Conservation (phyloP, 2,797 vertebrate species). For the Neosilurus hyrtlii region DNA sequence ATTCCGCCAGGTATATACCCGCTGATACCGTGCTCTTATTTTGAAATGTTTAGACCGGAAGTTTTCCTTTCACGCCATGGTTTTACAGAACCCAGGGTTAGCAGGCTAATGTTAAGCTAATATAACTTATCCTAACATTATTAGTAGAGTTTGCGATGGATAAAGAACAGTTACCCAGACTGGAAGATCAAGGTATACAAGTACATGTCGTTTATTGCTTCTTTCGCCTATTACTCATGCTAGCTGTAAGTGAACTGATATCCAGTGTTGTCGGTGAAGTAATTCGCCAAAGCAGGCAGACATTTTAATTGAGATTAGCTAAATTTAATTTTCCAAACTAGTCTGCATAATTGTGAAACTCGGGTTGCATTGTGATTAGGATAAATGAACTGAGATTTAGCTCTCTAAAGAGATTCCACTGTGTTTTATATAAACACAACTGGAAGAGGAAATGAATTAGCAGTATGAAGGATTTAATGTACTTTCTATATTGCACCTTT, state of each 20-base stretch:
- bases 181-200: conserved; percentile 7
- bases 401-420: background rate
- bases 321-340: background rate
- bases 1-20: background rate
- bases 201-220: background rate
- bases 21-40: conserved; percentile 8
- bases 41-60: conserved; percentile 23
- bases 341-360: background rate
- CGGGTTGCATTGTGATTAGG: background rate
- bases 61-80: background rate
- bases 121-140: background rate
- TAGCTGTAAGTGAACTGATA: background rate
- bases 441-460: background rate
- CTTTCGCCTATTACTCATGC: background rate
- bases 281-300: background rate
- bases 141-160: conserved; percentile 1
- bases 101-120: background rate
- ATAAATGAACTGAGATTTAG: background rate
- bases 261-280: background rate
- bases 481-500: background rate
- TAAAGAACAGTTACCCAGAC: background rate
- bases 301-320: background rate
- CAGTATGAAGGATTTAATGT: background rate
- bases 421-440: background rate
- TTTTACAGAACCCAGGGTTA: background rate